These are phyloP conservation scores for Amia ocellicauda DNA, from an alignment of 2,113 vertebrate genomes.

Conservation along the genomic window DNA sequence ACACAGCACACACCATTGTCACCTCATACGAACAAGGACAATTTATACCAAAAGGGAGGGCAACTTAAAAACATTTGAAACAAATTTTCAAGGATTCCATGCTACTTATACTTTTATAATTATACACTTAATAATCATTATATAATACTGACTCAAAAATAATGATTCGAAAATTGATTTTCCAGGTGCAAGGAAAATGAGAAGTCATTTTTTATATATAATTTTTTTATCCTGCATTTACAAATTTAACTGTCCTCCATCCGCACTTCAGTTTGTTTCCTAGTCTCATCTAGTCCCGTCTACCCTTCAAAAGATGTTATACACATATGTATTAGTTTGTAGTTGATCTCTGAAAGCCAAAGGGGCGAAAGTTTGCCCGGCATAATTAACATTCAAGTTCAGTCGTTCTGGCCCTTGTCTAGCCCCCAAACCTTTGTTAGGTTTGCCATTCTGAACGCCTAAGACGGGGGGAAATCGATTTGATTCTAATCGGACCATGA, in stretches of 20 bases:
- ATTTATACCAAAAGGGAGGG: too few relatives aligned
- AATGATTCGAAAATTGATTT: conserved; percentile 23
- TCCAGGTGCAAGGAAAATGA: too few relatives aligned
- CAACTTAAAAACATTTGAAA: background rate
- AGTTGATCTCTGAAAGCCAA: conserved; percentile 77
- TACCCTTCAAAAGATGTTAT: conserved; percentile 67
- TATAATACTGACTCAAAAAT: conserved; percentile 69
- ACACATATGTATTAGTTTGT: conserved; percentile 69
- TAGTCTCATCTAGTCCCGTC: conserved; percentile 33
- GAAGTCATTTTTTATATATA: too few relatives aligned
- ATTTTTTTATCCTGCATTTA: too few relatives aligned
- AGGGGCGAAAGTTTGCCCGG: conserved; percentile 88
- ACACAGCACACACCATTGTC: background rate
- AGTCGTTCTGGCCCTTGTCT: conserved; percentile 84
- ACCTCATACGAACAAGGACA: too few relatives aligned
- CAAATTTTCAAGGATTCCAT: too few relatives aligned
- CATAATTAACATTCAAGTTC: conserved; percentile 99
- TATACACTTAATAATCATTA: too few relatives aligned
- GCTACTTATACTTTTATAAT: too few relatives aligned
- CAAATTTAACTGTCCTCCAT: too few relatives aligned
- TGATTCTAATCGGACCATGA: conserved; percentile 99
- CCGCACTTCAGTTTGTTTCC: too few relatives aligned
- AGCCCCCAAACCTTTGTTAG: conserved; percentile 89
- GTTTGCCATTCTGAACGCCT: conserved; percentile 87
- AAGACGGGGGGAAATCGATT: conserved; percentile 97